Evolutionary conservation across 2,888 invertebrate genomes (phyloP).

Genomic region (Muschampia plurimacula): DNA sequence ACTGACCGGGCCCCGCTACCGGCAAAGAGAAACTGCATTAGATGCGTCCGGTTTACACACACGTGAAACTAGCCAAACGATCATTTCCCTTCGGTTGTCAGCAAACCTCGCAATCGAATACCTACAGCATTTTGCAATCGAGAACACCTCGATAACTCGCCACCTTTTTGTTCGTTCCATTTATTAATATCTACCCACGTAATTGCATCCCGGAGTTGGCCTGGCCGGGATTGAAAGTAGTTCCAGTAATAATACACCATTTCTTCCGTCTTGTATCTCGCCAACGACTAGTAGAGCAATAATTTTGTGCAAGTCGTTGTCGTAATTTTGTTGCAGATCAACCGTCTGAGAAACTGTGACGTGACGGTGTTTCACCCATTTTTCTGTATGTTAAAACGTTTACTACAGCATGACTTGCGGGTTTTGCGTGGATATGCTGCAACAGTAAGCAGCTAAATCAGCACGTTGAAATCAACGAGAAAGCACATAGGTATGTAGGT

Average conservation of each 20-base stretch:
- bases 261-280: constrained; percentile 54
- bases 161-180: constrained; percentile 37
- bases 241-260: constrained; percentile 53
- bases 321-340: constrained; percentile 55
- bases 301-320: constrained; percentile 66
- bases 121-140: constrained; percentile 20
- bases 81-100: constrained; percentile 53
- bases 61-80: constrained; percentile 57
- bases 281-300: constrained; percentile 57
- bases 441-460: constrained; percentile 11
- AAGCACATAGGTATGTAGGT: constrained; percentile 20
- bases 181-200: constrained; percentile 34
- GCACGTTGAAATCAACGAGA: constrained; percentile 18
- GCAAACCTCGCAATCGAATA: constrained; percentile 15
- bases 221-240: constrained; percentile 56
- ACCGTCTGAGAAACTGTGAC: constrained; percentile 35
- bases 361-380: constrained; percentile 30
- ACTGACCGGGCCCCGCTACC: constrained; percentile 76
- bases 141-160: constrained; percentile 32
- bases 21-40: constrained; percentile 81
- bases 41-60: constrained; percentile 78
- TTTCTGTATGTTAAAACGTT: constrained; percentile 23
- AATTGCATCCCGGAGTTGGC: constrained; percentile 26
- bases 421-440: neutral
- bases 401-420: constrained; percentile 23